These are phyloP conservation scores for Microctenopoma steveboyesi DNA, from an alignment of 2,797 vertebrate genomes.

Conservation along the genomic window DNA sequence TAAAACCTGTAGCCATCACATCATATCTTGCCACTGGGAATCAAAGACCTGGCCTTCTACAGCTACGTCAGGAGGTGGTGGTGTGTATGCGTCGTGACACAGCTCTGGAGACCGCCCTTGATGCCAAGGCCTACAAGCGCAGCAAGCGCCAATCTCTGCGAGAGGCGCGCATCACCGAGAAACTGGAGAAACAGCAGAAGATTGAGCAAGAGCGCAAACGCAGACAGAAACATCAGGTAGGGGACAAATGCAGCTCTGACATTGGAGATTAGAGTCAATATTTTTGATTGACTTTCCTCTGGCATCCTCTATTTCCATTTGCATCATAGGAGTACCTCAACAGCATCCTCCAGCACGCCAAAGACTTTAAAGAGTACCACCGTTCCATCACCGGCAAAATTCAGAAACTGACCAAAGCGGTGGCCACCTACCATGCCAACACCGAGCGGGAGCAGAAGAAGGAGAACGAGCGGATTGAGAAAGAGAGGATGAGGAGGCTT, in stretches of 20 bases:
- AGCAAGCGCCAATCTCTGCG: constrained; percentile 96
- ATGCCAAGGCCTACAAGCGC: constrained; percentile 97
- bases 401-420: constrained; percentile 95
- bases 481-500: constrained; percentile 95
- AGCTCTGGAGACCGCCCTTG: constrained; percentile 93
- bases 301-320: not conserved
- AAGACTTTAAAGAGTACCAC: constrained; percentile 99
- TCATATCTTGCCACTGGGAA: not conserved
- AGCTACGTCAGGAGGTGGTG: constrained; percentile 97
- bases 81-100: constrained; percentile 98
- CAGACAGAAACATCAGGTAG: constrained; percentile 96
- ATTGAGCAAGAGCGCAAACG: constrained; percentile 97
- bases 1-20: not conserved
- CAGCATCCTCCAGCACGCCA: constrained; percentile 97
- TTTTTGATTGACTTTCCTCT: not conserved
- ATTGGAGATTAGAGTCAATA: not conserved
- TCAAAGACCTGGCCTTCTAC: constrained; percentile 1
- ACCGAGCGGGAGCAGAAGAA: constrained; percentile 98
- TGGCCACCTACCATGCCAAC: constrained; percentile 97
- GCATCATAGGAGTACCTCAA: constrained; percentile 95
- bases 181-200: constrained; percentile 99
- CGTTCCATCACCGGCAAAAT: constrained; percentile 94
- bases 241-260: not conserved
- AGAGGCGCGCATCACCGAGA: constrained; percentile 96
- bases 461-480: constrained; percentile 97